phyloP scores from a whole-genome alignment of 2,797 vertebrate genomes.

The Bradypus variegatus region DNA sequence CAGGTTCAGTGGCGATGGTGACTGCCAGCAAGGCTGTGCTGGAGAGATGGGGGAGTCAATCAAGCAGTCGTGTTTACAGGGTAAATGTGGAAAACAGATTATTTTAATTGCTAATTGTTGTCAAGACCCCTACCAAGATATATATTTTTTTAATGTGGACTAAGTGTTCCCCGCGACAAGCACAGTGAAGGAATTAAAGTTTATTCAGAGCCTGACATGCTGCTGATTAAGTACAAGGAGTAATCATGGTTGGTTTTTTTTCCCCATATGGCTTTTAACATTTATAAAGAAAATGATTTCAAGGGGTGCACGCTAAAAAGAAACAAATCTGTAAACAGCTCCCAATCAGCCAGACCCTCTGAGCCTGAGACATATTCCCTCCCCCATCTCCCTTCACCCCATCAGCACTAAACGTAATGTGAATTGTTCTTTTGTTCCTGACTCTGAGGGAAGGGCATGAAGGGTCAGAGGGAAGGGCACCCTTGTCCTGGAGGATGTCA shows the following conservation, averaged over 20 bases:
- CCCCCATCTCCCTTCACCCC: background rate
- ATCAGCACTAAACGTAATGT: slow-evolving; percentile 23
- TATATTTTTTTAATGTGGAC: slow-evolving; percentile 30
- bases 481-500: background rate
- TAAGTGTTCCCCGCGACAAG: slow-evolving; percentile 36
- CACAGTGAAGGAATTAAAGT: slow-evolving; percentile 46
- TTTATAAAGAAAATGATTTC: slow-evolving; percentile 64
- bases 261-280: slow-evolving; percentile 59
- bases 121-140: slow-evolving; percentile 48
- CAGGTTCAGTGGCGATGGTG: no score
- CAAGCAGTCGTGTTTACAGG: background rate
- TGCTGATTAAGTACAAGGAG: slow-evolving; percentile 58
- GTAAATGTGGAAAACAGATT: slow-evolving; percentile 27
- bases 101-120: slow-evolving; percentile 64
- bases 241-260: slow-evolving; percentile 49
- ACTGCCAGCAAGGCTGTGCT: no score
- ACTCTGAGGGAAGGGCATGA: background rate
- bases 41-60: no score
- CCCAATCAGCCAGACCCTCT: slow-evolving; percentile 50
- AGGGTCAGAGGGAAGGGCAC: background rate
- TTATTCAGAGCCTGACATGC: slow-evolving; percentile 56
- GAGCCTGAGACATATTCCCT: background rate
- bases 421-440: slow-evolving; percentile 47
- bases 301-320: background rate
- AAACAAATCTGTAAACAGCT: slow-evolving; percentile 49